Conservation (phyloP, 2,113 vertebrate genomes). For the Leucopsar rothschildi region DNA sequence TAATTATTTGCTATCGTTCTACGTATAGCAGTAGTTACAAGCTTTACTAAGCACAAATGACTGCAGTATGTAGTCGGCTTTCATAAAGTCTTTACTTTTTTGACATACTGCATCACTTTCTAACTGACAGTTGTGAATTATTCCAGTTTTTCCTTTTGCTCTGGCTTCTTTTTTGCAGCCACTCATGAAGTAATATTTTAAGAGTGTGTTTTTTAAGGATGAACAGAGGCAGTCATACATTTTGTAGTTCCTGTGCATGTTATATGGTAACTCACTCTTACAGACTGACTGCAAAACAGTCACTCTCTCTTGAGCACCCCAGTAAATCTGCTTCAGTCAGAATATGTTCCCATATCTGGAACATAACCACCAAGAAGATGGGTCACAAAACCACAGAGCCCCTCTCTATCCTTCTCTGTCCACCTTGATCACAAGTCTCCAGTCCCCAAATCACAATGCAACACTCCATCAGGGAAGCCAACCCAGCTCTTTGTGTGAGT, state of each 20-base stretch:
- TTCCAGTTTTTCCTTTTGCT: background rate
- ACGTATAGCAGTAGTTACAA: background rate
- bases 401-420: background rate
- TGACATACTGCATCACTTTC: background rate
- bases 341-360: background rate
- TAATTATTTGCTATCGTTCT: constrained; percentile 54
- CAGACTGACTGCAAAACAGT: background rate
- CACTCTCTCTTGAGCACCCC: background rate
- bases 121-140: background rate
- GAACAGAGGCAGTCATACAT: background rate
- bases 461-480: rapidly evolving
- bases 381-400: background rate
- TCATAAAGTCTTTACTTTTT: background rate
- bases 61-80: background rate
- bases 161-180: background rate
- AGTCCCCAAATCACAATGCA: background rate
- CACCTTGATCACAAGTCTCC: background rate
- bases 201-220: background rate
- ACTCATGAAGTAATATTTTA: background rate
- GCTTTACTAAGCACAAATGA: background rate
- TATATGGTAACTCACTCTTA: background rate
- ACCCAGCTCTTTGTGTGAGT: background rate
- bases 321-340: background rate
- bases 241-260: background rate
- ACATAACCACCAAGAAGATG: background rate